Base-by-base conservation (phyloP, 64 coral and sea anemone species). In the Hydrozoanthus tunicans region DNA sequence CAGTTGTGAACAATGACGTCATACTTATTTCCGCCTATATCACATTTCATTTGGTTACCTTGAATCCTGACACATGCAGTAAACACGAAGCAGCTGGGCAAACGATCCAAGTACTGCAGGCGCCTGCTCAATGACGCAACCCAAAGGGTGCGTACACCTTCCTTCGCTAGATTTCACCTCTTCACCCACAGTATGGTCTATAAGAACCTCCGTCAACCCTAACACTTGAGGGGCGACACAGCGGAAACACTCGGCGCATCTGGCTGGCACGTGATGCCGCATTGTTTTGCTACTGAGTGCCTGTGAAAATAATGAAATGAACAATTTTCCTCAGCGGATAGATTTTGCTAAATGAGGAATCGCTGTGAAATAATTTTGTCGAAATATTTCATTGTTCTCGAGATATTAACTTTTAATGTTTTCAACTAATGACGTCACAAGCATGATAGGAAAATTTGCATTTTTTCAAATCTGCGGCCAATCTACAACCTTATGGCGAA, bases 21-120 rank as follows among this genome's bases (percentile, higher is more conserved):
- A 43, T 43, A 43, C 32, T 43, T 43, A 2, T 43, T 43, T 43
- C 32, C 32, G 32, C 32, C 2, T 43, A 43, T 43, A 43, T 2
- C 32, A 43, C 32, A 43, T 43, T 43, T 43, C 32, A 59, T 51
- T n/a, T 26, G 61, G n/a, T 59, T 0, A 81, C 79, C 58, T 81
- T 23, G 79, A 61, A n/a, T 81, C 79, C 58, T 81, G 79, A 17
- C 56, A 60, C 79, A 81, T 81, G 58, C 79, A 81, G 58, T n/a
- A 81, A 62, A 81, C 61, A 12, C 61, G 79, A 81, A 81, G 79
- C 14, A 61, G 51, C 52, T 62, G 79, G n/a, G 79, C 79, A 59
- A 81, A 81, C 14, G 58, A 73, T 6, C 84, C 84, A 61, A 88
- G 59, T 58, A 88, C 23, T 43, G 84, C 54, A 27, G 84, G 84